Evolutionary conservation across 2,888 invertebrate species (phyloP).

Genomic region (Nemoura dubitans): DNA sequence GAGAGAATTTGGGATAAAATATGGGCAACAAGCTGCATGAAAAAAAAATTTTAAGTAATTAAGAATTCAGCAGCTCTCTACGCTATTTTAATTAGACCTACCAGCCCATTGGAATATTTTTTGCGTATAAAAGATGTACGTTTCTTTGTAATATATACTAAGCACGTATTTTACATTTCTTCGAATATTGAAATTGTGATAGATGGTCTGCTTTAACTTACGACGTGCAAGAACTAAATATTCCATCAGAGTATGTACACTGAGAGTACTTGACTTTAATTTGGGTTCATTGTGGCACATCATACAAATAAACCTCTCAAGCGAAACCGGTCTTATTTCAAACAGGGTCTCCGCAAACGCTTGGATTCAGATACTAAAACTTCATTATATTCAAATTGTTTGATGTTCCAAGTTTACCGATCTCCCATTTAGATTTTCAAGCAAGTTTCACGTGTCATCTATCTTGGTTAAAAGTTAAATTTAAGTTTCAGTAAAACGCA

Average conservation of each 20-base stretch:
- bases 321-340: neutral
- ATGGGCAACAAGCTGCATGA: too few species aligned
- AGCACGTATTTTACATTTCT: too few species aligned
- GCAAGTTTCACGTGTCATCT: neutral
- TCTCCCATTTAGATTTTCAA: neutral
- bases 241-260: too few species aligned
- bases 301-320: neutral
- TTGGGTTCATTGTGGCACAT: neutral
- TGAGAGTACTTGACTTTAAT: neutral
- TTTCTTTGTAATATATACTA: too few species aligned
- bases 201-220: too few species aligned
- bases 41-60: too few species aligned
- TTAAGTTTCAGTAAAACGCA: neutral
- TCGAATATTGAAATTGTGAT: too few species aligned
- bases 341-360: neutral
- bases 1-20: too few species aligned
- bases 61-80: neutral
- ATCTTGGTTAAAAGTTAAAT: neutral
- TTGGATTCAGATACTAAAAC: neutral
- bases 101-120: neutral
- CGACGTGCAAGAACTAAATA: too few species aligned
- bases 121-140: too few species aligned
- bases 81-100: neutral
- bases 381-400: slow-evolving; percentile 12
- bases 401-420: neutral